Evolutionary conservation across 1,140 invertebrate species (phyloP).

Genomic region (Pogonus chalceus): DNA sequence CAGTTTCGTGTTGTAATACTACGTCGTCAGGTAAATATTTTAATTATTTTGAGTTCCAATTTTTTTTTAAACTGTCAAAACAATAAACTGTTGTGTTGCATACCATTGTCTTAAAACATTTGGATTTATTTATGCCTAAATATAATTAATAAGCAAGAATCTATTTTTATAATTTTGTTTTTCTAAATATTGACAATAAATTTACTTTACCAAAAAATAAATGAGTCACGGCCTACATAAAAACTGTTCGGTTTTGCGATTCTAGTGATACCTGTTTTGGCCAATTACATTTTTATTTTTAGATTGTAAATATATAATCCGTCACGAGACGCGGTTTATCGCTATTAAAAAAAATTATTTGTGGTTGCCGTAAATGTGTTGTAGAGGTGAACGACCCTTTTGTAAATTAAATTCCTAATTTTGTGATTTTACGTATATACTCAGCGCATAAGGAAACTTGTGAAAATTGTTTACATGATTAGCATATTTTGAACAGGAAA

Average conservation of each 20-base stretch:
- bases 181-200: neutral
- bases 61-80: neutral
- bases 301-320: slow-evolving; percentile 1
- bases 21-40: neutral
- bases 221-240: neutral
- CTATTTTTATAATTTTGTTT: no score
- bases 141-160: no score
- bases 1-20: neutral
- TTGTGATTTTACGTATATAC: neutral
- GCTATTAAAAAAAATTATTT: slow-evolving; percentile 3
- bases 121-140: no score
- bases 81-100: neutral
- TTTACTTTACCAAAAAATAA: neutral
- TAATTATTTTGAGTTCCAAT: neutral
- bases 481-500: neutral
- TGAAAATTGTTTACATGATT: neutral
- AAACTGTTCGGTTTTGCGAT: neutral
- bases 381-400: neutral
- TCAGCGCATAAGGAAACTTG: neutral
- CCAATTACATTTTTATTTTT: neutral
- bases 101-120: neutral
- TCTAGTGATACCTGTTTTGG: neutral
- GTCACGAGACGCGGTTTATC: neutral
- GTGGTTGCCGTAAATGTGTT: neutral
- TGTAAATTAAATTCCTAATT: neutral